phyloP scores from a whole-genome alignment of 2,888 invertebrate genomes.

The Meteorus colon region DNA sequence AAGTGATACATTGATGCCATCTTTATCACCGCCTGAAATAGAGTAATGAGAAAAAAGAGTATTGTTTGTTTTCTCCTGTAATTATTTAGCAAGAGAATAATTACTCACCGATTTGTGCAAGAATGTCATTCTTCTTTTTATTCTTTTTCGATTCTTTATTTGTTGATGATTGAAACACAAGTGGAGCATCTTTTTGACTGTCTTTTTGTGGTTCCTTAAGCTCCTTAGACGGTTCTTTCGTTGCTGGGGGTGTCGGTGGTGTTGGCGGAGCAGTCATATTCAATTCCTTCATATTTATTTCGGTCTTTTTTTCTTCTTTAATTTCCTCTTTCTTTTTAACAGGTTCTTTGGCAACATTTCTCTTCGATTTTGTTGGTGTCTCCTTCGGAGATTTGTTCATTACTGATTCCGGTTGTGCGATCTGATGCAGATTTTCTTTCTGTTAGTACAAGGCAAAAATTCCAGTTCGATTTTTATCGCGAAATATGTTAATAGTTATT shows the following conservation, averaged over 20 bases:
- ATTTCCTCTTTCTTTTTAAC: conserved; percentile 61
- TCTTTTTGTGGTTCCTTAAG: conserved; percentile 63
- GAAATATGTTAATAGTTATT: too few relatives aligned
- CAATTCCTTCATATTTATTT: conserved; percentile 43
- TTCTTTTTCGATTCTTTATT: conserved; percentile 72
- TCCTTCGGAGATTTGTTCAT: conserved; percentile 68
- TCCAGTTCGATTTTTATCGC: not conserved
- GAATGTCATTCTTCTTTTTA: conserved; percentile 78
- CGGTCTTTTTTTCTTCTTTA: conserved; percentile 63
- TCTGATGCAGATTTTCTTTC: conserved; percentile 65
- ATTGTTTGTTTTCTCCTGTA: not conserved
- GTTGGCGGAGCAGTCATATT: conserved; percentile 32
- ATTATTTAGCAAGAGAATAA: conserved; percentile 4
- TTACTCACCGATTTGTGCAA: conserved; percentile 76
- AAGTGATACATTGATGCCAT: conserved; percentile 81
- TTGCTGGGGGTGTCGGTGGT: conserved; percentile 29
- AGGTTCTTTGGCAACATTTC: conserved; percentile 60
- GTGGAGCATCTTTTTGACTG: conserved; percentile 45
- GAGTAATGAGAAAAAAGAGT: conserved; percentile 33
- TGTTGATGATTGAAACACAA: conserved; percentile 50
- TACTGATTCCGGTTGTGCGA: conserved; percentile 57
- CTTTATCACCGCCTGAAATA: conserved; percentile 79
- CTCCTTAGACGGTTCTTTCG: conserved; percentile 53
- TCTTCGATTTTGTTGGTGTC: conserved; percentile 67
- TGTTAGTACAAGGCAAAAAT: conserved; percentile 47